phyloP scores from a whole-genome alignment of 2,113 vertebrate genomes.

The Lepidiolamprologus cunningtoni region DNA sequence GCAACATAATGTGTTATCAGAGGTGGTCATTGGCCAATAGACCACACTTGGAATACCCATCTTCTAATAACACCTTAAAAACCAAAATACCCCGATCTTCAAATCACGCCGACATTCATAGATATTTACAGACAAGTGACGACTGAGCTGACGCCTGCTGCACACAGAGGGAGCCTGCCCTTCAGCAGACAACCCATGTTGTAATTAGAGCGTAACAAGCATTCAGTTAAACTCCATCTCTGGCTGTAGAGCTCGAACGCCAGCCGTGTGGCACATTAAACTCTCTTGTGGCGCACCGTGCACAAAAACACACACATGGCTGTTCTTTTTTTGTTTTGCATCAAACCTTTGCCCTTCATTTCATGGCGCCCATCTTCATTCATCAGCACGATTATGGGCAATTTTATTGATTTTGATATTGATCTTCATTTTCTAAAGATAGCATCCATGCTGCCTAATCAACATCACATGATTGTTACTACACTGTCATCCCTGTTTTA shows the following conservation, averaged over 20 bases:
- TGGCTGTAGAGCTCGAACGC: not conserved
- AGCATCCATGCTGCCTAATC: not conserved
- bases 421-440: not conserved
- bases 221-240: not conserved
- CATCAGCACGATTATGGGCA: not conserved
- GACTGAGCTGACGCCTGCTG: not conserved
- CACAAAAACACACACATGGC: not conserved
- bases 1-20: not conserved
- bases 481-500: not conserved
- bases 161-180: not conserved
- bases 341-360: not conserved
- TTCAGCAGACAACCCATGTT: not conserved
- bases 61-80: not conserved
- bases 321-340: not conserved
- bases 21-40: not conserved
- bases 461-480: not conserved
- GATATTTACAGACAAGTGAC: not conserved
- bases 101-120: not conserved
- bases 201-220: not conserved
- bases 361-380: accelerated
- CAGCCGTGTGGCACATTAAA: not conserved
- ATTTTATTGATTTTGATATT: not conserved
- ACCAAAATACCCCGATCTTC: not conserved
- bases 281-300: accelerated
- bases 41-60: not conserved